A percentile compares a stretch with the other conserved stretches of the same genome.
phyloP scores from a whole-genome alignment of 2,113 vertebrate species.

The Pterocles gutturalis region DNA sequence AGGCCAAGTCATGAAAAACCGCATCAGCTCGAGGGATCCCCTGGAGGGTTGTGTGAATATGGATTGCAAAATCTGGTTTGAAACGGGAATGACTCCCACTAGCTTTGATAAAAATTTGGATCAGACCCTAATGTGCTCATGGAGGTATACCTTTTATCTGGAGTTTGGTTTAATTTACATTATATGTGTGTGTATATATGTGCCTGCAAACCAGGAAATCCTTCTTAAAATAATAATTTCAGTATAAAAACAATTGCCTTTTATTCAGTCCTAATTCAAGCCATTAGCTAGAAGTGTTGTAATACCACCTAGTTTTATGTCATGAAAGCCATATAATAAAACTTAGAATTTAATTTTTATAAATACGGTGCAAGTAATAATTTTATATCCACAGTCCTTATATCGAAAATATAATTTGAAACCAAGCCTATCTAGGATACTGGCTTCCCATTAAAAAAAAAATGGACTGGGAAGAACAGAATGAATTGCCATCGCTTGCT shows the following conservation, averaged over 20 bases:
- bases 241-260: background rate
- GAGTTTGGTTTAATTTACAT: slow-evolving; percentile 6
- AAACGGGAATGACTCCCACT: slow-evolving; percentile 20
- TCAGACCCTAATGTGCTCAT: background rate
- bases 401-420: background rate
- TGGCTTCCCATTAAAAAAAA: background rate
- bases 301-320: background rate
- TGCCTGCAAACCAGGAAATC: slow-evolving; percentile 38
- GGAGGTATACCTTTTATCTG: slow-evolving; percentile 33
- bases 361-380: background rate
- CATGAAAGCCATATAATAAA: background rate
- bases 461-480: background rate
- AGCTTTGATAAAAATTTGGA: slow-evolving; percentile 52
- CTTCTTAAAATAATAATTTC: slow-evolving; percentile 19
- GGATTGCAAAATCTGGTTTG: slow-evolving; percentile 45
- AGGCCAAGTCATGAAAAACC: slow-evolving; percentile 54
- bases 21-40: slow-evolving; percentile 30
- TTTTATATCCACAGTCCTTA: background rate
- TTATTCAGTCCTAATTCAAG: background rate
- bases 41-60: slow-evolving; percentile 39
- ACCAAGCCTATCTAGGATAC: background rate
- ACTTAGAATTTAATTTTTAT: background rate
- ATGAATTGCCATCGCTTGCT: background rate
- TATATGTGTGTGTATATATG: background rate
- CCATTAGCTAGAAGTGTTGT: background rate